These are phyloP conservation scores for Cebus imitator DNA, from an alignment of 2,113 vertebrate species.

Conservation along the genomic window DNA sequence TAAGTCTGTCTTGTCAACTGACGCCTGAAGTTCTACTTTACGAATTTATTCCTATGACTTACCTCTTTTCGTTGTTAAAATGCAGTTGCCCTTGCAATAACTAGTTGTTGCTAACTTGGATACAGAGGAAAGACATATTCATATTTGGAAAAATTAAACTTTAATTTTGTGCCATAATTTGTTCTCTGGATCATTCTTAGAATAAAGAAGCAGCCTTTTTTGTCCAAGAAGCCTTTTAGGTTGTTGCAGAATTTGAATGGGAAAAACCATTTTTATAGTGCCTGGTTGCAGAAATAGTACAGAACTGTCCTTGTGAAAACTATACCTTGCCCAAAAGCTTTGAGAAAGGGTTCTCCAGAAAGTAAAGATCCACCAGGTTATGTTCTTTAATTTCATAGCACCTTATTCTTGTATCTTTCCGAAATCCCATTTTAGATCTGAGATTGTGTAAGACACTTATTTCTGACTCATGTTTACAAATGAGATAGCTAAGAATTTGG, in stretches of 20 bases:
- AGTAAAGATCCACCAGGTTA: neutral
- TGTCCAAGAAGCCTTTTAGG: neutral
- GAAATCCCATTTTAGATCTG: neutral
- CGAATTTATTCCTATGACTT: neutral
- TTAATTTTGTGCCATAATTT: slow-evolving; percentile 14
- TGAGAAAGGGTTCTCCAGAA: neutral
- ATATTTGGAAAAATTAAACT: neutral
- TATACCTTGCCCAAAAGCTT: neutral
- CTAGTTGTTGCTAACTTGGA: neutral
- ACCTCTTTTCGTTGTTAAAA: neutral
- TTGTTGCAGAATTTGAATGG: neutral
- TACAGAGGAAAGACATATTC: neutral
- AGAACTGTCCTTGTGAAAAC: neutral
- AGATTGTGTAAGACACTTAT: neutral
- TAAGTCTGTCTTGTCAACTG: neutral
- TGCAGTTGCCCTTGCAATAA: neutral
- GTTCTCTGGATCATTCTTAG: neutral
- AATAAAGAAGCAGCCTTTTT: neutral
- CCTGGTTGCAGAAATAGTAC: neutral
- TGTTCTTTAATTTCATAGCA: neutral
- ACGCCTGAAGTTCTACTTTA: neutral
- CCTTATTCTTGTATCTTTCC: neutral
- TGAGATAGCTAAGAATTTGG: neutral
- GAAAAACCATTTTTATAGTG: neutral
- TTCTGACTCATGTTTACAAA: neutral